These are phyloP conservation scores for Syndactyla subalaris DNA, from an alignment of 2,797 vertebrate species.

Conservation along the genomic window DNA sequence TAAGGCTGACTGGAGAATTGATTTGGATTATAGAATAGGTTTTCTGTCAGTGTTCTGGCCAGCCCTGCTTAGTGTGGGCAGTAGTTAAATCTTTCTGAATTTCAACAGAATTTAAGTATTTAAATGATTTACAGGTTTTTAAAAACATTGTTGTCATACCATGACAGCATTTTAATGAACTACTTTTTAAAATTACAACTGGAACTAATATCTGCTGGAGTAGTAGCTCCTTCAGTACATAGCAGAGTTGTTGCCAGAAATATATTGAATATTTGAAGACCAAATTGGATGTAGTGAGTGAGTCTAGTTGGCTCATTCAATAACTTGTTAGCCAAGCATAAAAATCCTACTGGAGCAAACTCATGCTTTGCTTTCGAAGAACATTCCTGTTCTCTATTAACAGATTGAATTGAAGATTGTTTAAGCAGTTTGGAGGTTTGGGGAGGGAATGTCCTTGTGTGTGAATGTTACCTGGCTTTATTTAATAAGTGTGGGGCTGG, in stretches of 20 bases:
- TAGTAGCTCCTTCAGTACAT: not conserved
- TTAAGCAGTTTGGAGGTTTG: not conserved
- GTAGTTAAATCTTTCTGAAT: slow-evolving; percentile 16
- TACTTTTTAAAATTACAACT: slow-evolving; percentile 16
- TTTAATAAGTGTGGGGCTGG: not conserved
- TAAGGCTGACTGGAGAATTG: slow-evolving; percentile 7
- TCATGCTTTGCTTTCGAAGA: slow-evolving; percentile 6
- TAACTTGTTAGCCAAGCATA: not conserved
- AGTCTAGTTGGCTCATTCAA: slow-evolving; percentile 18
- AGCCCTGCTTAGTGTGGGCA: not conserved
- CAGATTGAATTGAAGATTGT: not conserved
- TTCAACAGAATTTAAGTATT: not conserved
- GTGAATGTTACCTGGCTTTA: not conserved
- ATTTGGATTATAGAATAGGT: not conserved
- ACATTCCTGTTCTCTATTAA: not conserved
- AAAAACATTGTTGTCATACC: not conserved
- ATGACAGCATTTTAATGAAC: slow-evolving; percentile 22
- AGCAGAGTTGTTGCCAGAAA: slow-evolving; percentile 35
- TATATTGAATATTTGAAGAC: slow-evolving; percentile 35
- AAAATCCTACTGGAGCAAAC: not conserved
- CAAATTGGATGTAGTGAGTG: not conserved
- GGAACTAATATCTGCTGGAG: slow-evolving; percentile 26
- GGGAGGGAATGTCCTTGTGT: not conserved
- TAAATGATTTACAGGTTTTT: slow-evolving; percentile 9
- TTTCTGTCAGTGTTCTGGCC: slow-evolving; percentile 1